These are phyloP conservation scores for Carcina quercana DNA, from an alignment of 2,888 invertebrate species.

Conservation along the genomic window DNA sequence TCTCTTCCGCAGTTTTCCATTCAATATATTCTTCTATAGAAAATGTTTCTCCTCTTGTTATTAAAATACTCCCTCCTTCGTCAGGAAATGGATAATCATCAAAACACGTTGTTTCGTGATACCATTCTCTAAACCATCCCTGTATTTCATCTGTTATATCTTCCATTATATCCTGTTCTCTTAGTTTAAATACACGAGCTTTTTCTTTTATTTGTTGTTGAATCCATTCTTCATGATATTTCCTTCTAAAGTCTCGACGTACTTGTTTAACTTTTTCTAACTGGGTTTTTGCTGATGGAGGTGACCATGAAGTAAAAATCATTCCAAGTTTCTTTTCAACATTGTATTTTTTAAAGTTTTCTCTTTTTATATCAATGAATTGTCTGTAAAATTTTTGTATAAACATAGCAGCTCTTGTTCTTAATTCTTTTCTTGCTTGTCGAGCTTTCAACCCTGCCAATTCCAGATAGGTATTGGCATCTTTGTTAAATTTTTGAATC, in stretches of 20 bases:
- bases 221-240: slow-evolving; percentile 57
- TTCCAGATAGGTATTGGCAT: slow-evolving; percentile 48
- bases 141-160: slow-evolving; percentile 84
- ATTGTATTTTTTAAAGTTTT: slow-evolving; percentile 45
- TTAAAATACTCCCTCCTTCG: slow-evolving; percentile 79
- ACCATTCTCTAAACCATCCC: slow-evolving; percentile 82
- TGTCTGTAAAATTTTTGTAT: slow-evolving; percentile 53
- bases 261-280: slow-evolving; percentile 58
- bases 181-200: slow-evolving; percentile 57
- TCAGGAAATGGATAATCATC: slow-evolving; percentile 83
- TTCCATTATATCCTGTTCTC: slow-evolving; percentile 78
- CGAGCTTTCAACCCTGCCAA: slow-evolving; percentile 53
- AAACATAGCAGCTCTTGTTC: slow-evolving; percentile 34
- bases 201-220: slow-evolving; percentile 63
- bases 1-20: slow-evolving; percentile 44
- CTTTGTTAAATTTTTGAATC: slow-evolving; percentile 40
- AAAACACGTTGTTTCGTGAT: slow-evolving; percentile 71
- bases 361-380: slow-evolving; percentile 50
- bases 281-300: slow-evolving; percentile 56
- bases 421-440: slow-evolving; percentile 29
- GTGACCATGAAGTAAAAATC: slow-evolving; percentile 66
- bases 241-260: slow-evolving; percentile 57
- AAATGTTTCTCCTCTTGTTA: slow-evolving; percentile 74
- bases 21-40: slow-evolving; percentile 75
- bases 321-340: slow-evolving; percentile 70